Evolutionary conservation across 1,140 invertebrate genomes (phyloP).

Genomic region (Drosophila sproati): DNA sequence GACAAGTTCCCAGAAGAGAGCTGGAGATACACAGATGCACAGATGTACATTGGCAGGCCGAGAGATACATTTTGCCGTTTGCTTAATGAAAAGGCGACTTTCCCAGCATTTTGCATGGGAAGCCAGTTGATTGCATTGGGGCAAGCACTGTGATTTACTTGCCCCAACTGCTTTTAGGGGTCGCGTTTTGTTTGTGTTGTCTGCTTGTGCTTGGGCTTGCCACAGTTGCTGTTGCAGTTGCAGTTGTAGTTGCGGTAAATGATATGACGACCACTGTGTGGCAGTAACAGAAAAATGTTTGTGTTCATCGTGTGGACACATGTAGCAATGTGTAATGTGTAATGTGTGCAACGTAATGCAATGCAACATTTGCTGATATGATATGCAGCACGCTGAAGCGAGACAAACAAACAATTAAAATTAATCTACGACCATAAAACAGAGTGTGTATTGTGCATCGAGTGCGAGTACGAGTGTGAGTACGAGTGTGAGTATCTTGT

Average conservation of each 20-base stretch:
- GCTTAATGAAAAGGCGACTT: slow-evolving; percentile 74
- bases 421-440: slow-evolving; percentile 79
- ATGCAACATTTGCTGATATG: slow-evolving; percentile 70
- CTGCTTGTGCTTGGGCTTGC: slow-evolving; percentile 8
- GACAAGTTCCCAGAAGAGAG: slow-evolving; percentile 57
- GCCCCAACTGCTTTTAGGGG: slow-evolving; percentile 21
- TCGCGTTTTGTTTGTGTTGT: slow-evolving; percentile 11
- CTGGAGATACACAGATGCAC: slow-evolving; percentile 17
- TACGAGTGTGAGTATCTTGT: slow-evolving; percentile 29
- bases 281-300: slow-evolving; percentile 45
- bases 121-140: slow-evolving; percentile 46
- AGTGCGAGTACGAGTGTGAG: neutral
- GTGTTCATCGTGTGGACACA: slow-evolving; percentile 35
- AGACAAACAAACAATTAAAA: slow-evolving; percentile 79
- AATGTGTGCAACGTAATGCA: neutral
- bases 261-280: slow-evolving; percentile 45
- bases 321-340: slow-evolving; percentile 13
- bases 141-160: slow-evolving; percentile 70
- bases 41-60: neutral
- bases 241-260: slow-evolving; percentile 19
- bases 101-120: slow-evolving; percentile 71
- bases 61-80: slow-evolving; percentile 53
- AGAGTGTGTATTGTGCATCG: slow-evolving; percentile 59
- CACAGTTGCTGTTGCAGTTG: slow-evolving; percentile 47
- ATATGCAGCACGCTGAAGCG: slow-evolving; percentile 45